Conservation (phyloP, 2,888 invertebrate genomes). For the Nasonovia ribisnigri region DNA sequence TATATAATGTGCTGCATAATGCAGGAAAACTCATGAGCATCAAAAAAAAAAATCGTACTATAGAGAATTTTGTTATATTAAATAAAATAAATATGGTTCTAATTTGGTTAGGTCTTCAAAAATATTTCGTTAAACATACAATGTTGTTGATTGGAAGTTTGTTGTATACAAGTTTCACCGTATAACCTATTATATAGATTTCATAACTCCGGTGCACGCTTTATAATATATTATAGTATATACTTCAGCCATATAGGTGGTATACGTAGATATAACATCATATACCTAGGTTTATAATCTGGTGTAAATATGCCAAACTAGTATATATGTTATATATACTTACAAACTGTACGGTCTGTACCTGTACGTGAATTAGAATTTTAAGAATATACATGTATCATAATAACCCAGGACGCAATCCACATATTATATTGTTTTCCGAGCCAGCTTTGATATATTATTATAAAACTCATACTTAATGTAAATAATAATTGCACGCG, state of each 20-base stretch:
- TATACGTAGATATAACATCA: neutral
- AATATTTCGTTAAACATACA: too few species aligned
- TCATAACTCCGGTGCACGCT: neutral
- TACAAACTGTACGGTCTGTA: neutral
- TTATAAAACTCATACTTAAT: neutral
- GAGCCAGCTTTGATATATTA: neutral
- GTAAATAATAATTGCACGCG: slow-evolving; percentile 9
- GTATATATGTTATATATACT: neutral
- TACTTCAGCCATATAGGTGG: neutral
- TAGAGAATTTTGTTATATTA: too few species aligned
- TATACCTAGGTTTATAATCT: neutral
- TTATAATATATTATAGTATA: neutral
- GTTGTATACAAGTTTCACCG: neutral
- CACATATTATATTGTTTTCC: slow-evolving; percentile 23
- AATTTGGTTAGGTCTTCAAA: too few species aligned
- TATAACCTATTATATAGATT: neutral
- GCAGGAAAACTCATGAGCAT: too few species aligned
- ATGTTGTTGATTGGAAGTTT: too few species aligned
- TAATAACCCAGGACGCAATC: neutral
- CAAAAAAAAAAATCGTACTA: too few species aligned
- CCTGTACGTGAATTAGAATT: neutral
- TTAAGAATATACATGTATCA: neutral
- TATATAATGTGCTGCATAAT: neutral
- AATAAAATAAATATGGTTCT: too few species aligned
- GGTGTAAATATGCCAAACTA: neutral